phyloP scores from a whole-genome alignment of 2,888 invertebrate genomes.

The Tetragonula carbonaria region DNA sequence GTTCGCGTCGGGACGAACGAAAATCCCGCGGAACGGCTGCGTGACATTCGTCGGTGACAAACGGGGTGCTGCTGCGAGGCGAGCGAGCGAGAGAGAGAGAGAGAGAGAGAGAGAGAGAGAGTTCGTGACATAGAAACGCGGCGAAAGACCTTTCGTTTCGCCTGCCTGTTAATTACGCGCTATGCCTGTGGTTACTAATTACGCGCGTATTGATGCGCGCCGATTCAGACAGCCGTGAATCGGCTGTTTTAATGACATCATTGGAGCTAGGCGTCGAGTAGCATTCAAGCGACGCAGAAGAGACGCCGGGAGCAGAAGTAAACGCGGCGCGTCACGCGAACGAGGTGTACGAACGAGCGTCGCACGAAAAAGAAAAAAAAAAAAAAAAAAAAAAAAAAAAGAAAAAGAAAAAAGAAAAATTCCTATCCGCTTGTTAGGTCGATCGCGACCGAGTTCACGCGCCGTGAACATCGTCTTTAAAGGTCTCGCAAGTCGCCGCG shows the following conservation, averaged over 20 bases:
- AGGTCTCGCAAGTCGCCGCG: background rate
- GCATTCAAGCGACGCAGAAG: background rate
- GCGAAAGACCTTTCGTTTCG: constrained; percentile 14
- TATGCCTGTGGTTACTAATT: constrained; percentile 41
- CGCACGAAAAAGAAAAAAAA: no score
- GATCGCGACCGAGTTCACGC: background rate
- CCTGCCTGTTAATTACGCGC: constrained; percentile 38
- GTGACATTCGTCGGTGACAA: background rate
- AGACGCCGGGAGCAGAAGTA: background rate
- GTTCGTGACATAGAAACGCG: constrained; percentile 44
- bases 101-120: no score
- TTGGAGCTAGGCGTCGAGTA: background rate
- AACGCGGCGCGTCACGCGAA: background rate
- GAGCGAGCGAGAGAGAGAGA: no score
- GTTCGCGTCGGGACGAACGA: no score
- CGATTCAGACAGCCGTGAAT: constrained; percentile 14
- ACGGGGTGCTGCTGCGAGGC: background rate
- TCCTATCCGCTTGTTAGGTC: constrained; percentile 3
- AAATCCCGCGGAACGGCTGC: background rate
- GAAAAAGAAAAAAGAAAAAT: background rate
- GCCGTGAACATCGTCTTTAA: no score
- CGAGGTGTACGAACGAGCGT: background rate
- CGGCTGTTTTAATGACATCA: constrained; percentile 38
- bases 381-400: no score
- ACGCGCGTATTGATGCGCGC: constrained; percentile 37